Evolutionary conservation across 1,140 invertebrate species (phyloP), one percentile per base, ranked within the genome.

Genomic region (Trichoplusia ni): DNA sequence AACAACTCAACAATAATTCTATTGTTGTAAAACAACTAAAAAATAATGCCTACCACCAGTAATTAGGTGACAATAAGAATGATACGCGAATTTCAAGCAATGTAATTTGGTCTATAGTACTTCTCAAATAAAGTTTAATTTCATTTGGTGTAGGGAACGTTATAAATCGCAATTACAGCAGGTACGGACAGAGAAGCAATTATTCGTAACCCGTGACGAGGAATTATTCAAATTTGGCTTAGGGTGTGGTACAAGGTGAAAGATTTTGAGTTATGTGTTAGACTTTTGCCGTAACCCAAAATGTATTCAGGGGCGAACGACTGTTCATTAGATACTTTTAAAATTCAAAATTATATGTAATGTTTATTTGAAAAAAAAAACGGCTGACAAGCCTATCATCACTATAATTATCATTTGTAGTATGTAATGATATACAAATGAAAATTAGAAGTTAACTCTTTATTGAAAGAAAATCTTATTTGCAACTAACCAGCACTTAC

Each of bases 91-190:
- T 0, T n/a, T 9, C 19, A 4, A 7, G n/a, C 19, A 60, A 60
- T 5, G 0, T 5, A 47, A 9, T 47, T 18, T 35, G 7, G 14
- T 14, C 40, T 60, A 14, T 35, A 46, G 33, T 13, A 0, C n/a
- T 0, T 2, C 7, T 1, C 5, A 0, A 9, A 6, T 37, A 61
- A 29, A 13, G 59, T 37, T 49, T 19, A 38, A 49, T 38, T 51
- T 61, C 9, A 11, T 13, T 21, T 40, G 44, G 14, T 11, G n/a
- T 11, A 67, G 40, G 64, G 67, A 63, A 62, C n/a, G 67, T 59
- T 42, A 75, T 72, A 69, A 67, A 75, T 75, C 64, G 69, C 60
- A 69, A 72, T 75, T 75, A 75, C 63, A 27, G 13, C 56, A 65
- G 47, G 67, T 71, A 66, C 46, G 60, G 64, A 64, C 51, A 54